A percentile compares a stretch with the other conserved stretches of the same genome.
Conservation (phyloP, 2,888 invertebrate genomes). For the Proisotoma minuta region DNA sequence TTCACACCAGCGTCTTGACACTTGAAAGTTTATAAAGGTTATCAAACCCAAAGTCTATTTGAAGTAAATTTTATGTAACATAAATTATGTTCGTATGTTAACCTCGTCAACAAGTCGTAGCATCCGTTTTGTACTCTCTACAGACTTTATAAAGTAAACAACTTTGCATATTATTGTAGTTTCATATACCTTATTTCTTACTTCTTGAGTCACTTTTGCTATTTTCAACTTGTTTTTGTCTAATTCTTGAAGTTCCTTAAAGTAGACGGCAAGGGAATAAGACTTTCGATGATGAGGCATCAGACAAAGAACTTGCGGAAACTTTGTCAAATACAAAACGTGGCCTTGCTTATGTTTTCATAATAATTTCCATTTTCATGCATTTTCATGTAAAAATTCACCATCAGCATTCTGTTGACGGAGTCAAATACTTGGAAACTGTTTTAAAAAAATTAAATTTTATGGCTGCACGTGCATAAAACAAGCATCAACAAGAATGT, state of each 20-base stretch:
- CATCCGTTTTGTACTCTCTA: constrained; percentile 9
- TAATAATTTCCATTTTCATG: too few relatives aligned
- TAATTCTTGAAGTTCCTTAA: constrained; percentile 2
- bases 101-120: constrained; percentile 8
- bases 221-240: neutral
- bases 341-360: too few relatives aligned
- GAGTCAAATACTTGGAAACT: too few relatives aligned
- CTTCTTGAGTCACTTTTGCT: neutral
- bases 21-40: neutral
- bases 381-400: neutral
- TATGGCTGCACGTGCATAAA: too few relatives aligned
- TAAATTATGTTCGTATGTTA: neutral
- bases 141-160: neutral
- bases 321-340: too few relatives aligned
- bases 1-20: constrained; percentile 6
- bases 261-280: neutral
- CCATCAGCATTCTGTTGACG: too few relatives aligned
- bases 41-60: neutral
- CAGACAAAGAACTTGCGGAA: too few relatives aligned
- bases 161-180: neutral
- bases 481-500: too few relatives aligned
- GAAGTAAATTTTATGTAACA: neutral
- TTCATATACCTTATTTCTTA: too few relatives aligned
- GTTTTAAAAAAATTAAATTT: too few relatives aligned
- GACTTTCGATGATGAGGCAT: neutral